These are phyloP conservation scores for Noctua janthe DNA, from an alignment of 2,888 invertebrate genomes.

Conservation along the genomic window DNA sequence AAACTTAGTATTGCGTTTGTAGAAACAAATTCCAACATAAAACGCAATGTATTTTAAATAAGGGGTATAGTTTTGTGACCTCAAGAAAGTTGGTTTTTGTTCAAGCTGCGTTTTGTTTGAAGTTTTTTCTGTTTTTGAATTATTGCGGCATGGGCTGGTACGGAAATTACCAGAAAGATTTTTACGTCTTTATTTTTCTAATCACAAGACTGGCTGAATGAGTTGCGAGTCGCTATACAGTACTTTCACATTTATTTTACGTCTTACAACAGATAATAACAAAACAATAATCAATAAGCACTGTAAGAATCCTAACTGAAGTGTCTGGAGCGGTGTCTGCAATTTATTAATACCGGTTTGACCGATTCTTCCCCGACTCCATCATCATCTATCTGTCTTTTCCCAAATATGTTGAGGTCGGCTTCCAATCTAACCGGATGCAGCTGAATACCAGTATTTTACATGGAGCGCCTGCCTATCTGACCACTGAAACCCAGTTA, in stretches of 20 bases:
- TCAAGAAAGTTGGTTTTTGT: constrained; percentile 26
- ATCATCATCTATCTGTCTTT: neutral
- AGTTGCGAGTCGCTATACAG: neutral
- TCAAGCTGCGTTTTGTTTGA: constrained; percentile 23
- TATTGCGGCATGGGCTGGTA: constrained; percentile 29
- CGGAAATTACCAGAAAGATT: constrained; percentile 12
- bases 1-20: constrained; percentile 50
- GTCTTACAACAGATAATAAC: no score
- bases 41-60: constrained; percentile 46
- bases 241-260: no score
- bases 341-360: neutral
- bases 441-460: no score
- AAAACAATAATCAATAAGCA: no score
- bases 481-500: no score
- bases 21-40: constrained; percentile 43
- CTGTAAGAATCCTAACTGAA: neutral
- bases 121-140: constrained; percentile 41
- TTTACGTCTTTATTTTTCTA: neutral
- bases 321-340: neutral
- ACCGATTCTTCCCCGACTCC: neutral
- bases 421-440: neutral
- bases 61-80: constrained; percentile 28
- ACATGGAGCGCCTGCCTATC: no score
- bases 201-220: neutral
- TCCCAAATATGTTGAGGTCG: neutral